Evolutionary conservation across 1,140 invertebrate species (phyloP).

Genomic region (Drosophila nasuta): DNA sequence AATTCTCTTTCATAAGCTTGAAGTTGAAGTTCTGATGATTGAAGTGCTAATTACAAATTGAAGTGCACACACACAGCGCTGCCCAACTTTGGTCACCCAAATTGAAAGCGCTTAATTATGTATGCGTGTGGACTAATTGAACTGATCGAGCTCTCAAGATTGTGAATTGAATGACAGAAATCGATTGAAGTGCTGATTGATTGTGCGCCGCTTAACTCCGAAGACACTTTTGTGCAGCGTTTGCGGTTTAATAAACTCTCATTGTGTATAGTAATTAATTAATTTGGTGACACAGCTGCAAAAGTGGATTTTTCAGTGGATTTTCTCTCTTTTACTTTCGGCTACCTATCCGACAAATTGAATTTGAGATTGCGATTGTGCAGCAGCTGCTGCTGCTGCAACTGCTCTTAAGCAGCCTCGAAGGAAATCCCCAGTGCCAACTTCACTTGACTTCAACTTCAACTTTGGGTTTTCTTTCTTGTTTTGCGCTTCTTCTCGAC

Average conservation of each 20-base stretch:
- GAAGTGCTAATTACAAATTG: not conserved
- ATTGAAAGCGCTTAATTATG: not conserved
- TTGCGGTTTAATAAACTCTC: conserved; percentile 46
- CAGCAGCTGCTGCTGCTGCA: conserved; percentile 59
- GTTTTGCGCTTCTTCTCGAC: conserved; percentile 8
- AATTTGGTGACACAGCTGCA: conserved; percentile 43
- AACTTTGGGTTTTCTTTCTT: conserved; percentile 9
- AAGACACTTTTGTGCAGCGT: not conserved
- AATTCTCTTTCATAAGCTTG: not conserved
- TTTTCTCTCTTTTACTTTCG: not conserved
- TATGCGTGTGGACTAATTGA: not conserved
- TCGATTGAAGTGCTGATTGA: conserved; percentile 13
- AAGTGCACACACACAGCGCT: not conserved
- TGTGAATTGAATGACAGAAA: not conserved
- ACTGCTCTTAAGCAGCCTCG: conserved; percentile 44
- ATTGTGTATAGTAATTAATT: conserved; percentile 65
- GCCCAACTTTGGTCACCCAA: no score
- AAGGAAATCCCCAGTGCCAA: conserved; percentile 53
- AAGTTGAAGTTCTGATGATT: conserved; percentile 4
- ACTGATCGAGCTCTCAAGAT: conserved; percentile 1
- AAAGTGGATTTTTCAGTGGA: not conserved
- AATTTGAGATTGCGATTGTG: conserved; percentile 54
- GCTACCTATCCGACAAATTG: conserved; percentile 50
- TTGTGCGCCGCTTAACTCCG: not conserved
- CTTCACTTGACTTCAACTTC: conserved; percentile 47